Percentiles rank a stretch among this genome's conserved stretches.
phyloP scores from a whole-genome alignment of 2,113 vertebrate genomes.

The Benitochromis conjunctus region DNA sequence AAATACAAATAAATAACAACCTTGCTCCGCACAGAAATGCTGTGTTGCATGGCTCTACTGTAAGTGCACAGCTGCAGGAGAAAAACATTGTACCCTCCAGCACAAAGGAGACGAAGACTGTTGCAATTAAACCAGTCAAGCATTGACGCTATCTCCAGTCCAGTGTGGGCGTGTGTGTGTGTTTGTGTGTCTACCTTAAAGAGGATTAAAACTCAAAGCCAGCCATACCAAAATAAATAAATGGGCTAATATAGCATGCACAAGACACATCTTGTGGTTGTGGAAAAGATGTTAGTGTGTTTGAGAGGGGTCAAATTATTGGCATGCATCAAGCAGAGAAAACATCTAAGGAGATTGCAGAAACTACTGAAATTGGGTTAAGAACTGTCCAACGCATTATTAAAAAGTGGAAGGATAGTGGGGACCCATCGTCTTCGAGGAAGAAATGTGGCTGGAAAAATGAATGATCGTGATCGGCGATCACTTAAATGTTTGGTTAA shows the following conservation, averaged over 20 bases:
- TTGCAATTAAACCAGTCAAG: slow-evolving; percentile 19
- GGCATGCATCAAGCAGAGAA: too few species aligned
- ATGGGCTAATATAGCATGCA: not conserved
- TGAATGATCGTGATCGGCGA: too few species aligned
- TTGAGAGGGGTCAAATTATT: too few species aligned
- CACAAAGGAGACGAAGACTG: not conserved
- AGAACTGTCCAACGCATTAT: too few species aligned
- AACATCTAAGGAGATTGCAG: too few species aligned
- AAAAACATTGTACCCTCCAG: not conserved
- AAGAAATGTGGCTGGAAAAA: too few species aligned
- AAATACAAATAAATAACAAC: not conserved
- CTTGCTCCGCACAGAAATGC: not conserved
- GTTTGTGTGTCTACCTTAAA: not conserved
- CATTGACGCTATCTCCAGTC: slow-evolving; percentile 2
- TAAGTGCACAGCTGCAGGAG: not conserved
- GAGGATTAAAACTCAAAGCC: slow-evolving; percentile 17
- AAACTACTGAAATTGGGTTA: too few species aligned
- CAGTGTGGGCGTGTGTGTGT: not conserved
- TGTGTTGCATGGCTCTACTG: not conserved
- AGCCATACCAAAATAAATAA: slow-evolving; percentile 22
- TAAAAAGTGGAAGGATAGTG: too few species aligned
- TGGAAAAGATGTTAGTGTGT: too few species aligned
- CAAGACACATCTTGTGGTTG: too few species aligned
- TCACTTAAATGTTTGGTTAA: too few species aligned
- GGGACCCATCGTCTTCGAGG: too few species aligned